These are phyloP conservation scores for Cuniculus paca DNA, from an alignment of 2,797 vertebrate genomes.

Conservation along the genomic window DNA sequence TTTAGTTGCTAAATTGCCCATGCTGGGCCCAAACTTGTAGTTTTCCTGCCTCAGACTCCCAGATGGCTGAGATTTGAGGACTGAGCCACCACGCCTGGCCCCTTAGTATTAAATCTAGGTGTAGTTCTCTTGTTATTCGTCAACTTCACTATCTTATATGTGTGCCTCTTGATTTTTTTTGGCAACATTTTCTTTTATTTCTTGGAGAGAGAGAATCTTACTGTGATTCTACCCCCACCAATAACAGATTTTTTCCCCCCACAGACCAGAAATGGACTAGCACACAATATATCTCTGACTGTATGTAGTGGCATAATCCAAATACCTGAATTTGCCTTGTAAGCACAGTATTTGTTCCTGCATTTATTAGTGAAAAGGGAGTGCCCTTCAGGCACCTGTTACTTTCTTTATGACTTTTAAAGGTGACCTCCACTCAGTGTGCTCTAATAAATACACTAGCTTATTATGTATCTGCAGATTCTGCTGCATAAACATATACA, in stretches of 20 bases:
- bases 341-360: background rate
- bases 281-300: background rate
- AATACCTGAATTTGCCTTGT: background rate
- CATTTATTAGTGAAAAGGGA: background rate
- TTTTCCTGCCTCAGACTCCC: background rate
- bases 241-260: background rate
- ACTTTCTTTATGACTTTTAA: constrained; percentile 35
- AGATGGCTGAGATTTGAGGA: background rate
- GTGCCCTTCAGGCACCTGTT: background rate
- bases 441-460: constrained; percentile 36
- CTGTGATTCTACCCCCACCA: background rate
- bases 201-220: background rate
- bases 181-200: background rate
- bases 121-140: background rate
- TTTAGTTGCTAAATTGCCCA: background rate
- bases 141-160: background rate
- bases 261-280: background rate
- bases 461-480: background rate
- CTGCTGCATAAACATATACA: background rate
- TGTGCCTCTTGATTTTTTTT: background rate
- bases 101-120: background rate
- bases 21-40: background rate
- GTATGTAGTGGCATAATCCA: background rate
- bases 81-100: background rate
- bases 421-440: constrained; percentile 4